Evolutionary conservation across 2,888 invertebrate genomes (phyloP).

Genomic region (Parnassius orleans): DNA sequence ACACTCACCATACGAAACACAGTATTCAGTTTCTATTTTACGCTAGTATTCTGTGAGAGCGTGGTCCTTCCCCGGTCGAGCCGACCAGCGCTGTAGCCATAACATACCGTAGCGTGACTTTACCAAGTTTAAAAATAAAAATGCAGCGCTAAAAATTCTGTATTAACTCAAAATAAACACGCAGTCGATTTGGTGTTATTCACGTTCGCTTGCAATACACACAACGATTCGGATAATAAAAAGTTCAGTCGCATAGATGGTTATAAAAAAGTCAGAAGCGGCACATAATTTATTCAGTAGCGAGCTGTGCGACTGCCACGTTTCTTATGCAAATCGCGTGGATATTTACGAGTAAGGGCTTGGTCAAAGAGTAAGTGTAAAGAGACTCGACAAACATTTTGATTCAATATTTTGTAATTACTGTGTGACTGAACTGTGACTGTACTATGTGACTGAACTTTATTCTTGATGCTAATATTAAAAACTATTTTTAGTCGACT

Average conservation of each 20-base stretch:
- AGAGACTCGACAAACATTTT: conserved; percentile 35
- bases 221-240: conserved; percentile 26
- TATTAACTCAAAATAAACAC: too few relatives aligned
- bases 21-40: too few relatives aligned
- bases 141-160: background rate
- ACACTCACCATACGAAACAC: too few relatives aligned
- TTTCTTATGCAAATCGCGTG: conserved; percentile 71
- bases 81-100: too few relatives aligned
- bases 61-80: too few relatives aligned
- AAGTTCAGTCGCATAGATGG: conserved; percentile 37
- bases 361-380: conserved; percentile 48
- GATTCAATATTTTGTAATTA: conserved; percentile 3
- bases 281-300: conserved; percentile 64
- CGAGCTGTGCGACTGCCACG: conserved; percentile 61
- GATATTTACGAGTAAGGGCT: conserved; percentile 68
- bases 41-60: too few relatives aligned
- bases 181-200: background rate
- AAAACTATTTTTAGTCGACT: too few relatives aligned
- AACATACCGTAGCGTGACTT: too few relatives aligned
- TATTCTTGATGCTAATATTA: too few relatives aligned
- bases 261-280: conserved; percentile 46
- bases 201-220: conserved; percentile 5
- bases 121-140: too few relatives aligned
- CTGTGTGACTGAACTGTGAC: too few relatives aligned
- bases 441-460: too few relatives aligned